A percentile compares a stretch with the other conserved stretches of the same genome.
Evolutionary conservation across 2,888 invertebrate species (phyloP).

Genomic region (Biston betularia): DNA sequence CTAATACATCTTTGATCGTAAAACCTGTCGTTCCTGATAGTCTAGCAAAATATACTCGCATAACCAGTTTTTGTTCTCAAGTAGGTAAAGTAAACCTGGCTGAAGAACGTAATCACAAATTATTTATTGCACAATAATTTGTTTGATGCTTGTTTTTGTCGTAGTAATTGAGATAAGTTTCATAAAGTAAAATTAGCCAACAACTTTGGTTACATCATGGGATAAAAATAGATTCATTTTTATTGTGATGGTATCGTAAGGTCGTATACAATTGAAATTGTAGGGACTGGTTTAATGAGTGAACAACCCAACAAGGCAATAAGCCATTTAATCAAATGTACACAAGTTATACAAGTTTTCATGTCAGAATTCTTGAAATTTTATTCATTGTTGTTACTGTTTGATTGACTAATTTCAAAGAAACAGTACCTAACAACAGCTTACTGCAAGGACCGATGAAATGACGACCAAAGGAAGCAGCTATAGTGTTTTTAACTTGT

Average conservation of each 20-base stretch:
- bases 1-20: slow-evolving; percentile 1
- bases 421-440: too few relatives aligned
- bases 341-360: not conserved
- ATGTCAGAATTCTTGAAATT: not conserved
- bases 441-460: not conserved
- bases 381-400: not conserved
- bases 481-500: too few relatives aligned
- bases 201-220: slow-evolving; percentile 34
- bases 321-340: slow-evolving; percentile 2
- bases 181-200: slow-evolving; percentile 24
- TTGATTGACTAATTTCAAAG: not conserved
- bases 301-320: slow-evolving; percentile 2
- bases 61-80: slow-evolving; percentile 34
- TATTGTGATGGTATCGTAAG: slow-evolving; percentile 20
- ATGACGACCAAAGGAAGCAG: too few relatives aligned
- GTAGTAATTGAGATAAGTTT: slow-evolving; percentile 39
- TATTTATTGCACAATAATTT: slow-evolving; percentile 43
- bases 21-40: slow-evolving; percentile 28
- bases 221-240: slow-evolving; percentile 32
- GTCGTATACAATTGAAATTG: slow-evolving; percentile 33
- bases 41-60: slow-evolving; percentile 7
- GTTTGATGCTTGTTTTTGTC: slow-evolving; percentile 43
- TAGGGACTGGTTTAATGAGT: slow-evolving; percentile 26
- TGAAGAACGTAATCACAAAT: slow-evolving; percentile 45
- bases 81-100: slow-evolving; percentile 35